Conservation (phyloP, 1,140 invertebrate genomes). For the Thaumetopoea pityocampa region DNA sequence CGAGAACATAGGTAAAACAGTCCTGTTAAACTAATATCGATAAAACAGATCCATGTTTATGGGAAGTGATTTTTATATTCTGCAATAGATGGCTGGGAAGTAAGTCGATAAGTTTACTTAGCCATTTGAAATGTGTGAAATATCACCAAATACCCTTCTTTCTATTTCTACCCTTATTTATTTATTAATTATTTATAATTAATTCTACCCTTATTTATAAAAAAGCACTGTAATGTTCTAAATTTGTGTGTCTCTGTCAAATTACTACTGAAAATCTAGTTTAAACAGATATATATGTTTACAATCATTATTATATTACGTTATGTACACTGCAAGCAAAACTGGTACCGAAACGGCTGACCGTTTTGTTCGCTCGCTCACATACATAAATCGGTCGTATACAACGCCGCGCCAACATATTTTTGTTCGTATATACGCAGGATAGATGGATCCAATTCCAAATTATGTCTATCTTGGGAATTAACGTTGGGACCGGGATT, state of each 20-base stretch:
- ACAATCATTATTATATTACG: constrained; percentile 2
- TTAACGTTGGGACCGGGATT: constrained; percentile 71
- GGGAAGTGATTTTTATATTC: no score
- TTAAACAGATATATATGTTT: background rate
- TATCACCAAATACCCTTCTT: no score
- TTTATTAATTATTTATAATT: no score
- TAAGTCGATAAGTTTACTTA: no score
- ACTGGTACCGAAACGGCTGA: background rate
- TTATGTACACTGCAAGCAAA: background rate
- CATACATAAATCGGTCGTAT: constrained; percentile 55
- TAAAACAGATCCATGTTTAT: no score
- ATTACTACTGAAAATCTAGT: no score
- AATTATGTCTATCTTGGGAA: constrained; percentile 77
- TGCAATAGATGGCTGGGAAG: no score
- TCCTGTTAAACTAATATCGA: no score
- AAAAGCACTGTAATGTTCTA: background rate
- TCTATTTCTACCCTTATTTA: no score
- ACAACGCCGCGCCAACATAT: constrained; percentile 61
- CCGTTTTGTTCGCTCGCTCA: constrained; percentile 53
- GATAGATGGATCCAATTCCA: constrained; percentile 78
- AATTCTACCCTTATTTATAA: background rate
- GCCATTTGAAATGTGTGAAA: no score
- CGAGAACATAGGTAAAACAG: no score
- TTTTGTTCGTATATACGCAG: constrained; percentile 64
- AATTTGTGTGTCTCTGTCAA: no score